phyloP scores from a whole-genome alignment of 2,888 invertebrate species.

The Harpalus rufipes region DNA sequence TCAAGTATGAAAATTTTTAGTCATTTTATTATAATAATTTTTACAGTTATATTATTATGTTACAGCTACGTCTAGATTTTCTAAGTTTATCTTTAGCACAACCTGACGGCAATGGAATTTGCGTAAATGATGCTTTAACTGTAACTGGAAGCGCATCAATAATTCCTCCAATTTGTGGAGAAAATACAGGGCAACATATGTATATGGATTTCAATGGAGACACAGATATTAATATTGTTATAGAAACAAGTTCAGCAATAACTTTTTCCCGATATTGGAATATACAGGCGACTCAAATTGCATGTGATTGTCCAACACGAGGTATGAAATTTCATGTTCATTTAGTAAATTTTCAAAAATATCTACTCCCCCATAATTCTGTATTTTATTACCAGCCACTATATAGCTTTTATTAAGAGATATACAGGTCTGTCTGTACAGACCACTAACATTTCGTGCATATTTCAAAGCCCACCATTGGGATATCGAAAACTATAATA shows the following conservation, averaged over 20 bases:
- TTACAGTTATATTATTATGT: constrained; percentile 67
- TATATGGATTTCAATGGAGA: constrained; percentile 87
- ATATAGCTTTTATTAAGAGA: too few relatives aligned
- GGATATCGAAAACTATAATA: too few relatives aligned
- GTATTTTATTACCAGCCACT: too few relatives aligned
- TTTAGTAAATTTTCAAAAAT: not conserved
- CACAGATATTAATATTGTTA: constrained; percentile 83
- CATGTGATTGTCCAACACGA: constrained; percentile 84
- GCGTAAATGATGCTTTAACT: constrained; percentile 84
- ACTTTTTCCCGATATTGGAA: constrained; percentile 86
- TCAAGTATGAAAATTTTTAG: constrained; percentile 79
- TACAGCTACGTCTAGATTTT: constrained; percentile 88
- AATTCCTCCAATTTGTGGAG: constrained; percentile 89
- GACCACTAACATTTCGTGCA: too few relatives aligned
- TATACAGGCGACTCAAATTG: constrained; percentile 85
- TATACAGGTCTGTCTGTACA: too few relatives aligned
- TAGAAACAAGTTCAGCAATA: constrained; percentile 82
- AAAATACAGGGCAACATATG: constrained; percentile 88
- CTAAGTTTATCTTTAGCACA: constrained; percentile 85
- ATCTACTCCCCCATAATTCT: too few relatives aligned
- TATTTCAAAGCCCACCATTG: too few relatives aligned
- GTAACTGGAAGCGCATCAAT: constrained; percentile 84
- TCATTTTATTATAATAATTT: not conserved
- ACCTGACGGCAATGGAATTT: constrained; percentile 86
- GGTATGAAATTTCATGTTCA: constrained; percentile 76